Evolutionary conservation across 2,797 vertebrate species (phyloP).

Genomic region (Philypnodon macrostomus): DNA sequence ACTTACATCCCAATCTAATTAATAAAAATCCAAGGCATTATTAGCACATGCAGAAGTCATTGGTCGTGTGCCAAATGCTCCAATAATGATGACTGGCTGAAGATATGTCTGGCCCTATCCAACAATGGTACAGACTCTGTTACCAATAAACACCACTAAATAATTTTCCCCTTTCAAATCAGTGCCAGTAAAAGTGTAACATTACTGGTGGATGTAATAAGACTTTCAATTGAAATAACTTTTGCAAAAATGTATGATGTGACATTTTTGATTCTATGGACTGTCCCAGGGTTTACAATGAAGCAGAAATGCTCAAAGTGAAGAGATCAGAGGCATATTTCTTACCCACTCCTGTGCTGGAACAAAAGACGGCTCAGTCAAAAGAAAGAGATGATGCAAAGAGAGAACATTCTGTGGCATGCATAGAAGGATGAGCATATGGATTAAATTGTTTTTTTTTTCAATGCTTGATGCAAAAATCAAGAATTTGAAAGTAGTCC

Average conservation of each 20-base stretch:
- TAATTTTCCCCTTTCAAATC: no score
- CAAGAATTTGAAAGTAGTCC: background rate
- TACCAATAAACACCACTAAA: no score
- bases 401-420: conserved; percentile 24
- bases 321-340: conserved; percentile 37
- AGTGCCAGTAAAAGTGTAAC: no score
- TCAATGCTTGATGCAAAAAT: conserved; percentile 33
- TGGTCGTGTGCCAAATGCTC: no score
- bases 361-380: conserved; percentile 34
- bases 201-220: no score
- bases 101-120: no score
- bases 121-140: no score
- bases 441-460: conserved; percentile 28
- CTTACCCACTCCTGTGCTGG: conserved; percentile 40
- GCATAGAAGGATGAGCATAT: conserved; percentile 1
- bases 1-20: no score
- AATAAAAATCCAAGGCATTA: no score
- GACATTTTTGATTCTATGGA: background rate
- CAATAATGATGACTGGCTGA: no score
- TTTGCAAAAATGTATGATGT: background rate
- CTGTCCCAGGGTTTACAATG: conserved; percentile 23
- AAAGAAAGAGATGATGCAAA: conserved; percentile 49
- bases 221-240: background rate
- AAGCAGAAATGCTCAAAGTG: conserved; percentile 21
- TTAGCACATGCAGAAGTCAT: no score